Percentiles rank a stretch among this genome's conserved stretches.
Conservation (phyloP, 2,113 vertebrate genomes). For the Castor canadensis region DNA sequence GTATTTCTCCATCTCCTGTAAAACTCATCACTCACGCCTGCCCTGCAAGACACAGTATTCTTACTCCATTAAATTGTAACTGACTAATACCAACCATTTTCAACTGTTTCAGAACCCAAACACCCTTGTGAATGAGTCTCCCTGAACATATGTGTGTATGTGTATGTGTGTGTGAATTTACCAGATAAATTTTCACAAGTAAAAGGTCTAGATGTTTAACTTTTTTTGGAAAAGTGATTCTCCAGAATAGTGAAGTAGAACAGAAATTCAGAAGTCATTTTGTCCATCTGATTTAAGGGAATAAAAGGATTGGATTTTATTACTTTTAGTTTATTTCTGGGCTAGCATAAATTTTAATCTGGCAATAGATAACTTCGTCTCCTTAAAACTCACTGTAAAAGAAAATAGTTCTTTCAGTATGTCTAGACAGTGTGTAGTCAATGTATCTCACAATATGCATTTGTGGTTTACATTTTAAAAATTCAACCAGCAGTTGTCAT, state of each 20-base stretch:
- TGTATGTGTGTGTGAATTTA: not conserved
- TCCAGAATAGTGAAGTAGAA: not conserved
- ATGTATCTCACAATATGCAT: constrained; percentile 38
- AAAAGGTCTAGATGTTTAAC: not conserved
- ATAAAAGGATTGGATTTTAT: not conserved
- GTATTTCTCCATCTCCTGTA: not conserved
- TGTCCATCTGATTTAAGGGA: not conserved
- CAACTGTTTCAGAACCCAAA: not conserved
- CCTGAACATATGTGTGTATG: not conserved
- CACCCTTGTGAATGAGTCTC: not conserved
- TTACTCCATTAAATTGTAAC: not conserved
- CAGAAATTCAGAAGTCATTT: constrained; percentile 21
- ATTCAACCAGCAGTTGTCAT: constrained; percentile 23
- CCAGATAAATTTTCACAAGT: not conserved
- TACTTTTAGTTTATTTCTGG: constrained; percentile 20
- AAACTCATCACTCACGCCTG: not conserved
- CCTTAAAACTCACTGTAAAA: constrained; percentile 46
- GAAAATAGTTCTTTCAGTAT: constrained; percentile 34
- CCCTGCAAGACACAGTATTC: not conserved
- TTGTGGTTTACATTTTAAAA: constrained; percentile 55
- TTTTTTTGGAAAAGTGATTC: constrained; percentile 1
- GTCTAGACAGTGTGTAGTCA: constrained; percentile 46
- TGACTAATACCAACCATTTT: not conserved
- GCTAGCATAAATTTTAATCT: constrained; percentile 34
- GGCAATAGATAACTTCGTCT: not conserved